Evolutionary conservation across 37 sponge, comb jelly and placozoan genomes (phyloP).

Genomic region (Amphimedon queenslandica): DNA sequence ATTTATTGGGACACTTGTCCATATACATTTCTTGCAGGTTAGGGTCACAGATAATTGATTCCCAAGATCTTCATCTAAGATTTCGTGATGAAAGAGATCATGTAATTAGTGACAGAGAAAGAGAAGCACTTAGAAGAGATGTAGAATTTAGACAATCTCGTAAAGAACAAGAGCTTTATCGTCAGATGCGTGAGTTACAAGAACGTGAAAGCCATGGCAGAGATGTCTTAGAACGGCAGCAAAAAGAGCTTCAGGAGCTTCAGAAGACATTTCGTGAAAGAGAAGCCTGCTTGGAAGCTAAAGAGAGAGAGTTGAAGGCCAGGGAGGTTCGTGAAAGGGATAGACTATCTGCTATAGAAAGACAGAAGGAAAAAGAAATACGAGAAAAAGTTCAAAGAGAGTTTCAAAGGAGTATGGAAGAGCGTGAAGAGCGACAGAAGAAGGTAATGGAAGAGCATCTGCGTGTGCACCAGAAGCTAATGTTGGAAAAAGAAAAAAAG

Average conservation of each 20-base stretch:
- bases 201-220: background rate
- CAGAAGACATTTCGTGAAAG: background rate
- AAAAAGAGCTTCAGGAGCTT: background rate
- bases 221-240: background rate
- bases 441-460: background rate
- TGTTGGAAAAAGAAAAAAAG: background rate
- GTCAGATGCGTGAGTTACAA: background rate
- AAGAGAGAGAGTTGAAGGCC: background rate
- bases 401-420: background rate
- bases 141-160: background rate
- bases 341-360: background rate
- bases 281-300: background rate
- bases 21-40: too few relatives aligned
- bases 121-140: background rate
- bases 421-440: background rate
- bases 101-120: background rate
- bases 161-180: background rate
- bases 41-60: too few relatives aligned
- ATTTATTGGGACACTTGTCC: too few relatives aligned
- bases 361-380: background rate
- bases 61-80: too few relatives aligned
- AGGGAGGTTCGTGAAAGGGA: background rate
- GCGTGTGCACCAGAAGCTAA: background rate
- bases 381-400: background rate
- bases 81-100: background rate